A percentile compares a stretch with the other conserved stretches of the same genome.
These are phyloP conservation scores for Pseudorhiza aurosa DNA, from an alignment of 30 jellyfish, hydroid and myxozoan genomes.

Conservation along the genomic window DNA sequence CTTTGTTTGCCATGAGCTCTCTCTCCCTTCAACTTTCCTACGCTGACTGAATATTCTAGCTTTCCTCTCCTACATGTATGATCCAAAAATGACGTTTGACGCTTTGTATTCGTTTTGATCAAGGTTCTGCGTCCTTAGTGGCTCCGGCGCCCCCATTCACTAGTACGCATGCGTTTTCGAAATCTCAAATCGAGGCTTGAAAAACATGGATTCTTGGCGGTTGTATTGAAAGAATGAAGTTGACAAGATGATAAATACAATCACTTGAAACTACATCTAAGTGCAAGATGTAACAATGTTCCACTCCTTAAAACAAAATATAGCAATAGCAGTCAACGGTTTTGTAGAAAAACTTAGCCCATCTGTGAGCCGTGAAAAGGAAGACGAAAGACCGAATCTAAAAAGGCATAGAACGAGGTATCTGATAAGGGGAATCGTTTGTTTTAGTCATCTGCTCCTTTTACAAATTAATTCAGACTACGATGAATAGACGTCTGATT, in stretches of 20 bases:
- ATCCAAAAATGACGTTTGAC: not conserved
- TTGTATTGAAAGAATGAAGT: not conserved
- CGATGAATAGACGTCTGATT: too few species aligned
- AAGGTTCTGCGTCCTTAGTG: constrained; percentile 1
- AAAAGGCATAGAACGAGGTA: constrained; percentile 10
- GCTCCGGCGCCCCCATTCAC: too few species aligned
- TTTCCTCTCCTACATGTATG: constrained; percentile 6
- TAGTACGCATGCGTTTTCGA: not conserved
- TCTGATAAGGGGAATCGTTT: too few species aligned
- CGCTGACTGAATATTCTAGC: constrained; percentile 17
- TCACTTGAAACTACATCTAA: too few species aligned
- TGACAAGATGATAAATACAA: too few species aligned
- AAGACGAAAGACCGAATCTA: not conserved
- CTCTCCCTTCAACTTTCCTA: constrained; percentile 1
- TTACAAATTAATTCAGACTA: too few species aligned
- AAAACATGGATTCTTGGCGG: not conserved
- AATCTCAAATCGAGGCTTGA: not conserved
- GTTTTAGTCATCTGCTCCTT: too few species aligned
- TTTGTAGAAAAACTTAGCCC: not conserved
- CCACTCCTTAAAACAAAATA: not conserved
- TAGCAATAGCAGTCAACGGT: not conserved
- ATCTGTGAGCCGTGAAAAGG: not conserved
- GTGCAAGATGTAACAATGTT: not conserved
- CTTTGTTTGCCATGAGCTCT: constrained; percentile 14
- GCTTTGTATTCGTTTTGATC: constrained; percentile 6